Conservation (phyloP, 2,888 invertebrate genomes). For the Corbicula japonica region DNA sequence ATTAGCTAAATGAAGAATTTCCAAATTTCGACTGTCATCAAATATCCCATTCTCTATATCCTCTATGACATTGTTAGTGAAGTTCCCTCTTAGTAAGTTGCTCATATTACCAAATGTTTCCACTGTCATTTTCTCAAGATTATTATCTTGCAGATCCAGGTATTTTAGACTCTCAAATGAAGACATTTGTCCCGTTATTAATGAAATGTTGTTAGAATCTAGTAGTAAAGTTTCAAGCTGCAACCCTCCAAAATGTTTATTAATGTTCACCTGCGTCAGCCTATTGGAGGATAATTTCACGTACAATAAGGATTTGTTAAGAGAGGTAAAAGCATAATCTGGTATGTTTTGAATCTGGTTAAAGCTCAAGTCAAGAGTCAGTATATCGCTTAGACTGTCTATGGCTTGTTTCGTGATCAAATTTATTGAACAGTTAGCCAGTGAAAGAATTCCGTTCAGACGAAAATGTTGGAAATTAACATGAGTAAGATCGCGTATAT, state of each 20-base stretch:
- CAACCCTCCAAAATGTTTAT: not conserved
- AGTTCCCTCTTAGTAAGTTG: not conserved
- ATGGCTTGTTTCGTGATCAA: constrained; percentile 6
- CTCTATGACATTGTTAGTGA: constrained; percentile 14
- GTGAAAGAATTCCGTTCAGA: constrained; percentile 17
- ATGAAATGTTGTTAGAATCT: not conserved
- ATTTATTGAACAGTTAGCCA: constrained; percentile 11
- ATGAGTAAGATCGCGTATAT: not conserved
- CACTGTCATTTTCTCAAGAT: not conserved
- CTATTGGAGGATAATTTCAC: constrained; percentile 11
- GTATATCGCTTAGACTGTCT: constrained; percentile 1
- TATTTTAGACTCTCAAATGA: not conserved
- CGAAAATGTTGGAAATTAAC: constrained; percentile 16
- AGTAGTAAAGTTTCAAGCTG: not conserved
- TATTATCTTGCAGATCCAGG: constrained; percentile 21
- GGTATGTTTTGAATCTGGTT: constrained; percentile 1
- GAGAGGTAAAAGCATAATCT: constrained; percentile 5
- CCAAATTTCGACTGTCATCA: constrained; percentile 2
- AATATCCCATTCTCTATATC: constrained; percentile 15
- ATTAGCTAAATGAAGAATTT: not conserved
- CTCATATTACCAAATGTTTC: constrained; percentile 21
- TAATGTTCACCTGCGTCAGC: not conserved
- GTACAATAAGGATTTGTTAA: constrained; percentile 12
- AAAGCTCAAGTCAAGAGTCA: not conserved
- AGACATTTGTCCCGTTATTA: constrained; percentile 2